phyloP scores from a whole-genome alignment of 2,113 vertebrate genomes.

The Pheucticus melanocephalus region DNA sequence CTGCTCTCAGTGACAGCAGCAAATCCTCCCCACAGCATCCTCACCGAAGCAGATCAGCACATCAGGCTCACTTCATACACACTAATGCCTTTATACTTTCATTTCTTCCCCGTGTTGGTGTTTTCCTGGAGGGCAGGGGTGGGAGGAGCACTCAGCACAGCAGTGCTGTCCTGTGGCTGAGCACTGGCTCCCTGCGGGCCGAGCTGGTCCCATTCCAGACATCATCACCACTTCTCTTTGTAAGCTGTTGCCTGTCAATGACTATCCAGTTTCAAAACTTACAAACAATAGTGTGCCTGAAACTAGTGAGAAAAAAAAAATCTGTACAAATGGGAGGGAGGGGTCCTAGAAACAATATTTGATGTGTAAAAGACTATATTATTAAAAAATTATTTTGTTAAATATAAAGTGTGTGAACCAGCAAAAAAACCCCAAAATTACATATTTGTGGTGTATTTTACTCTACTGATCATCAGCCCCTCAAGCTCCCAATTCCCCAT shows the following conservation, averaged over 20 bases:
- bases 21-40: background rate
- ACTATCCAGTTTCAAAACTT: slow-evolving; percentile 73
- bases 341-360: slow-evolving; percentile 78
- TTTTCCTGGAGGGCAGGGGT: background rate
- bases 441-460: slow-evolving; percentile 67
- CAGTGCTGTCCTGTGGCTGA: background rate
- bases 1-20: rapidly evolving
- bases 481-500: background rate
- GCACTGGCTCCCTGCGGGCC: background rate
- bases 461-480: background rate
- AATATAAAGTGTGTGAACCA: slow-evolving; percentile 90
- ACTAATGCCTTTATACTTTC: background rate
- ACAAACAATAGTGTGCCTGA: slow-evolving; percentile 92
- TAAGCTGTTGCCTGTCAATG: slow-evolving; percentile 73
- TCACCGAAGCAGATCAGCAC: background rate
- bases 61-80: rapidly evolving
- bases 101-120: background rate
- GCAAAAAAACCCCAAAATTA: slow-evolving; percentile 32
- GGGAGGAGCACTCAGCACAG: background rate
- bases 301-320: slow-evolving; percentile 77
- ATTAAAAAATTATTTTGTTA: slow-evolving; percentile 98
- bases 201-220: slow-evolving; percentile 8
- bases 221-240: background rate
- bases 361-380: slow-evolving; percentile 84
- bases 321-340: slow-evolving; percentile 74